These are phyloP conservation scores for Tyto alba DNA, from an alignment of 2,113 vertebrate genomes.

Conservation along the genomic window DNA sequence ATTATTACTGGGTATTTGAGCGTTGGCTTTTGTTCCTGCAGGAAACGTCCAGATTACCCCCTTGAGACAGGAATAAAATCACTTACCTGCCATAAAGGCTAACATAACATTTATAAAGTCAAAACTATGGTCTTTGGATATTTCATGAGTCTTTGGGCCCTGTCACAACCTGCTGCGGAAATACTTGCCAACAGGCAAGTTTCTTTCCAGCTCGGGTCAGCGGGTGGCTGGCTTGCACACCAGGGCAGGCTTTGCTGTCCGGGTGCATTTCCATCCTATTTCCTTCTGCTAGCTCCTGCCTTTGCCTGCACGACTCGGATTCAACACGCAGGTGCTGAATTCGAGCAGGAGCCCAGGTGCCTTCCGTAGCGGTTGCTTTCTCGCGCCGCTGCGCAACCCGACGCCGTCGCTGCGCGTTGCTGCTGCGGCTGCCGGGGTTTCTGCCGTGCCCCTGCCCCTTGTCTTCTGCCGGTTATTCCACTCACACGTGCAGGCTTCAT, in stretches of 20 bases:
- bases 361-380: not conserved
- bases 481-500: not conserved
- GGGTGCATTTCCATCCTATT: not conserved
- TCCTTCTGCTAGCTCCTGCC: not conserved
- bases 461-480: not conserved
- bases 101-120: not conserved
- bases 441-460: not conserved
- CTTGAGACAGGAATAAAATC: not conserved
- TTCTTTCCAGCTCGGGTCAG: not conserved
- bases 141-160: not conserved
- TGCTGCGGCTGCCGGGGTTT: not conserved
- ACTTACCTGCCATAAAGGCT: not conserved
- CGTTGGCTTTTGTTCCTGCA: not conserved
- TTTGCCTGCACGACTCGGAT: not conserved
- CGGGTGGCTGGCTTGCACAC: not conserved
- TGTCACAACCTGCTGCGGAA: not conserved
- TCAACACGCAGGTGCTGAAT: not conserved
- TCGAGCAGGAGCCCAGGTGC: not conserved
- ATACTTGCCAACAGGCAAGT: not conserved
- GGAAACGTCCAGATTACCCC: not conserved
- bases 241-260: not conserved
- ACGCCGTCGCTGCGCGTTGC: not conserved
- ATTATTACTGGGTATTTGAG: not conserved
- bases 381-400: not conserved
- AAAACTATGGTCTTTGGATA: not conserved